A percentile compares a stretch with the other conserved stretches of the same genome.
These are phyloP conservation scores for Heliconius erato DNA, from an alignment of 2,888 invertebrate species.

Conservation along the genomic window DNA sequence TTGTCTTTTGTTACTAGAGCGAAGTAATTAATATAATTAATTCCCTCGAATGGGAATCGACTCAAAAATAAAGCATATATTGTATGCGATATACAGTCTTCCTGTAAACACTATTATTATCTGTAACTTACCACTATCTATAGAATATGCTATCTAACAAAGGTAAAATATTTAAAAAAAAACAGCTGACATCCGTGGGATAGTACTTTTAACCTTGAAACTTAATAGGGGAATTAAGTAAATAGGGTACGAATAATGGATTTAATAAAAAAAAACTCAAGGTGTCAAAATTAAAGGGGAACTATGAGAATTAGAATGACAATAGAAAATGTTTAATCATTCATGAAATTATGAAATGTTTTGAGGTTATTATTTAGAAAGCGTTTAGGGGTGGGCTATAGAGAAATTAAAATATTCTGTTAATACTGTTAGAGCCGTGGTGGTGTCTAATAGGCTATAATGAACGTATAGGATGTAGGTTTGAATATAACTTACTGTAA, in stretches of 20 bases:
- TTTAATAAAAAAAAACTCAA: conserved; percentile 58
- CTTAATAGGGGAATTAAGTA: conserved; percentile 66
- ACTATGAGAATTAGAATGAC: conserved; percentile 47
- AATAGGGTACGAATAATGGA: conserved; percentile 64
- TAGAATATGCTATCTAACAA: not conserved
- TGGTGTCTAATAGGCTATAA: not conserved
- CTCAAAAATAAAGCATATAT: not conserved
- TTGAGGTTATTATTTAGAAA: conserved; percentile 34
- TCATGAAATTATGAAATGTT: conserved; percentile 39
- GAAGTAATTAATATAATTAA: too few species aligned
- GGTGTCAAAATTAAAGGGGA: conserved; percentile 60
- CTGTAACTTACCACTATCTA: not conserved
- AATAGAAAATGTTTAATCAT: conserved; percentile 49
- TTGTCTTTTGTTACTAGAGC: too few species aligned
- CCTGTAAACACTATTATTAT: not conserved
- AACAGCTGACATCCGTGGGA: conserved; percentile 65
- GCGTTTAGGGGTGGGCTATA: not conserved
- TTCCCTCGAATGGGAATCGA: not conserved
- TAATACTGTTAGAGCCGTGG: not conserved
- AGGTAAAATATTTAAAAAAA: conserved; percentile 22
- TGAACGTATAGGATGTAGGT: not conserved
- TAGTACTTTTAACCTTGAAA: conserved; percentile 62
- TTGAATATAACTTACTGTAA: too few species aligned
- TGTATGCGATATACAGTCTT: not conserved
- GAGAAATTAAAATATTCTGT: not conserved